phyloP scores from a whole-genome alignment of 64 coral and sea anemone species.

The Pachyseris speciosa region DNA sequence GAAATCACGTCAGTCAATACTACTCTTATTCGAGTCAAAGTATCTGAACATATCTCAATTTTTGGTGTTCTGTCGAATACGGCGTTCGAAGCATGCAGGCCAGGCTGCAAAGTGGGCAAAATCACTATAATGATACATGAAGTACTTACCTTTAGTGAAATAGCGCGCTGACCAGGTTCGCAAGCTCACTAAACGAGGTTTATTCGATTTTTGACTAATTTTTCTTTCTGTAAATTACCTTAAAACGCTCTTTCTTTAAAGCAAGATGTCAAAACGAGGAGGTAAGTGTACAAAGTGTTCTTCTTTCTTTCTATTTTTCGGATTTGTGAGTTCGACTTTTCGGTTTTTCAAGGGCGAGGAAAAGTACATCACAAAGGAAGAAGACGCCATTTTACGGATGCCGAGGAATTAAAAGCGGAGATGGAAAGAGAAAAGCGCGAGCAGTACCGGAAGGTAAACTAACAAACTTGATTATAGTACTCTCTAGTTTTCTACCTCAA shows the following conservation, averaged over 20 bases:
- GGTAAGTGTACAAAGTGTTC: conserved; percentile 10
- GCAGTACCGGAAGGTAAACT: conserved; percentile 86
- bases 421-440: conserved; percentile 88
- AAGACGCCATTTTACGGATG: conserved; percentile 93
- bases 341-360: conserved; percentile 74
- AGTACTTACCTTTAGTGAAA: no score
- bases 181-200: not conserved
- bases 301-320: not conserved
- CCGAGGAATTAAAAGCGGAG: conserved; percentile 83
- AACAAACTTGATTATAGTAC: not conserved
- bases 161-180: not conserved
- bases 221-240: not conserved
- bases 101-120: conserved; percentile 1
- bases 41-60: not conserved
- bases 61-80: not conserved
- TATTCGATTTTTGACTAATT: not conserved
- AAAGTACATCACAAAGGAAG: conserved; percentile 95
- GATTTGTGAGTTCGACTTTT: not conserved
- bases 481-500: not conserved
- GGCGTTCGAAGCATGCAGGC: not conserved
- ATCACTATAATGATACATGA: not conserved
- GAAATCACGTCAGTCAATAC: not conserved
- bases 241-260: not conserved
- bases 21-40: not conserved
- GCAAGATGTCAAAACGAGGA: conserved; percentile 62